Conservation (phyloP, 2,113 vertebrate species). For the Marcusenius ussheri region DNA sequence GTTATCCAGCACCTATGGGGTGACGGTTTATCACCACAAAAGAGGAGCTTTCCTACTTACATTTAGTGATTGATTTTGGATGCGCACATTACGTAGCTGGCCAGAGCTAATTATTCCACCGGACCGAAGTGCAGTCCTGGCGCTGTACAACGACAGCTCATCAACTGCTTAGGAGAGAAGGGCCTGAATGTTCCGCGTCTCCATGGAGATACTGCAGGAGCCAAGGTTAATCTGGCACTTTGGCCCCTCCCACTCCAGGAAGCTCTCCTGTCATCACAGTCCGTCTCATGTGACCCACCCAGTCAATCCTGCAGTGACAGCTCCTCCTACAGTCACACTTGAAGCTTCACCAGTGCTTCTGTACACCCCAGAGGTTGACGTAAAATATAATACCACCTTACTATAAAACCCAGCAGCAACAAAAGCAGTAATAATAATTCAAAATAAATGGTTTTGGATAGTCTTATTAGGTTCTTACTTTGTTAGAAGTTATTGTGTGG, state of each 20-base stretch:
- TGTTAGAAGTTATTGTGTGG: neutral
- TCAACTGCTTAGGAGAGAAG: slow-evolving; percentile 5
- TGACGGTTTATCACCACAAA: neutral
- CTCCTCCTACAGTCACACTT: neutral
- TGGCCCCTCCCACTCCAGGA: slow-evolving; percentile 13
- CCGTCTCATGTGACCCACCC: slow-evolving; percentile 30
- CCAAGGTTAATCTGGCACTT: slow-evolving; percentile 24
- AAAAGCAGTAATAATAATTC: neutral
- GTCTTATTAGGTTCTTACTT: neutral
- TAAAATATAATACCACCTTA: neutral
- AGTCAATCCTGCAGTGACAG: slow-evolving; percentile 17
- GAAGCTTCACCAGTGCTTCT: neutral
- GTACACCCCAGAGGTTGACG: neutral
- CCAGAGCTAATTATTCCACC: neutral
- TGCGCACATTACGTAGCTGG: neutral
- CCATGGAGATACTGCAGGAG: slow-evolving; percentile 21
- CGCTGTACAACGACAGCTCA: neutral
- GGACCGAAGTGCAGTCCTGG: neutral
- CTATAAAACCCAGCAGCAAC: neutral
- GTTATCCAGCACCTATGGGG: neutral
- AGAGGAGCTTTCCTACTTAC: neutral
- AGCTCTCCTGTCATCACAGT: slow-evolving; percentile 2
- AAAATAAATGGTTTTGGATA: neutral
- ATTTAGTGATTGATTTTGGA: neutral
- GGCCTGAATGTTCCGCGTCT: slow-evolving; percentile 25